Evolutionary conservation across 2,888 invertebrate species (phyloP), one percentile per base, ranked within the genome.

Genomic region (Muschampia plurimacula): DNA sequence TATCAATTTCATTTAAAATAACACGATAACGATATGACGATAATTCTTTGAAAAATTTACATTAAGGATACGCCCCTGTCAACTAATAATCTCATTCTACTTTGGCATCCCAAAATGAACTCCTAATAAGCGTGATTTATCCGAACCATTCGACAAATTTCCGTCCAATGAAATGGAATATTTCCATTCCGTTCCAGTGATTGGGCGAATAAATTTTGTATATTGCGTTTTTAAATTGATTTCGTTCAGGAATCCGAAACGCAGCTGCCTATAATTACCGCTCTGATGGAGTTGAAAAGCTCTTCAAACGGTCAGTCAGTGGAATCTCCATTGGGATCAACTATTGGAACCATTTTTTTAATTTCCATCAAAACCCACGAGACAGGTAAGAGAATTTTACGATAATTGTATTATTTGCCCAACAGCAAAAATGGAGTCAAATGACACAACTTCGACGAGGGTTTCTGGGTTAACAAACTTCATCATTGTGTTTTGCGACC

Each of bases 101-200:
- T 57, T 63, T 63, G 72, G 67, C 67, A 72, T 72, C 67, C 44
- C 57, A 46, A 46, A 72, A 67, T 67, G 63, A 67, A 67, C 67
- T 67, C 63, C 57, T 72, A 72, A 67, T 72, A 67, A 72, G 67
- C 67, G 57, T 62, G 72, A 72, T 63, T 72, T 67, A 72, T 67
- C 67, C 41, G 55, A 36, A 2, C 72, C 67, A 60, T 67, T 67
- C 67, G 60, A 72, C 72, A 64, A 72, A 67, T 72, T 67, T 72
- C 72, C 72, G 55, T 46, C 52, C 63, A 67, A 67, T 67, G 49
- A 72, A 64, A 64, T 46, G 67, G 67, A 72, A 57, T 72, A 62
- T 72, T 72, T 64, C 63, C 49, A 64, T 62, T 63, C 62, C 72
- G 36, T 67, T 67, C 67, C 67, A 44, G 15, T 39, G 67, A 67